phyloP scores from a whole-genome alignment of 2,797 vertebrate species.

The Atherinosoma microstoma region DNA sequence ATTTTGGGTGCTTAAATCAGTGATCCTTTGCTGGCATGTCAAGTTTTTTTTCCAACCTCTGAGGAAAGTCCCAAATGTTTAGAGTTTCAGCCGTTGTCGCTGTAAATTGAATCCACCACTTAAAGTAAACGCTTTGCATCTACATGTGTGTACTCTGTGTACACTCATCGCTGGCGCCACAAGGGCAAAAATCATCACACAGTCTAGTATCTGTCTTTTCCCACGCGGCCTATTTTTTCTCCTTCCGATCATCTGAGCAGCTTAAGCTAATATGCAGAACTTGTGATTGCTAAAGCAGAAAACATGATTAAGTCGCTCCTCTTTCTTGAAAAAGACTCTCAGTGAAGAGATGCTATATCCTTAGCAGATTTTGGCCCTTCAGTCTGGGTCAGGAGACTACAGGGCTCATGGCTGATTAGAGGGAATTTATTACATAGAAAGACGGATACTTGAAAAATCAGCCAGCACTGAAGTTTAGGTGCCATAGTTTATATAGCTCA shows the following conservation, averaged over 20 bases:
- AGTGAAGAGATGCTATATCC: constrained; percentile 46
- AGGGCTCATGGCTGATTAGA: constrained; percentile 45
- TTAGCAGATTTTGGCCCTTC: constrained; percentile 48
- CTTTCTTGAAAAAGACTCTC: constrained; percentile 59
- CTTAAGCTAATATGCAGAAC: constrained; percentile 78
- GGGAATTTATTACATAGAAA: constrained; percentile 28
- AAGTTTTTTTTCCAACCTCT: background rate
- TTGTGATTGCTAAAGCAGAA: constrained; percentile 78
- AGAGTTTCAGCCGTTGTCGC: background rate
- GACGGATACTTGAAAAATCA: constrained; percentile 36
- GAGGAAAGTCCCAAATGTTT: background rate
- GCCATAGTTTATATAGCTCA: constrained; percentile 17
- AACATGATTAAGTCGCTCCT: constrained; percentile 72
- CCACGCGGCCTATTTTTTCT: constrained; percentile 25
- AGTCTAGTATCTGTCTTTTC: constrained; percentile 29
- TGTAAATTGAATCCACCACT: background rate
- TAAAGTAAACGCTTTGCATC: background rate
- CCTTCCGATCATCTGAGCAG: constrained; percentile 59
- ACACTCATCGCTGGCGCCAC: constrained; percentile 16
- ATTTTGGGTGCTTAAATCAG: too few species aligned
- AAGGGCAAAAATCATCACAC: constrained; percentile 42
- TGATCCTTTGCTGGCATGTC: too few species aligned
- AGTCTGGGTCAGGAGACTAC: constrained; percentile 65
- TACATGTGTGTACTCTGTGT: background rate
- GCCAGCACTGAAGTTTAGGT: constrained; percentile 38